A percentile compares a stretch with the other conserved stretches of the same genome.
Conservation (phyloP, 2,888 invertebrate genomes). For the Diadegma fenestrale region DNA sequence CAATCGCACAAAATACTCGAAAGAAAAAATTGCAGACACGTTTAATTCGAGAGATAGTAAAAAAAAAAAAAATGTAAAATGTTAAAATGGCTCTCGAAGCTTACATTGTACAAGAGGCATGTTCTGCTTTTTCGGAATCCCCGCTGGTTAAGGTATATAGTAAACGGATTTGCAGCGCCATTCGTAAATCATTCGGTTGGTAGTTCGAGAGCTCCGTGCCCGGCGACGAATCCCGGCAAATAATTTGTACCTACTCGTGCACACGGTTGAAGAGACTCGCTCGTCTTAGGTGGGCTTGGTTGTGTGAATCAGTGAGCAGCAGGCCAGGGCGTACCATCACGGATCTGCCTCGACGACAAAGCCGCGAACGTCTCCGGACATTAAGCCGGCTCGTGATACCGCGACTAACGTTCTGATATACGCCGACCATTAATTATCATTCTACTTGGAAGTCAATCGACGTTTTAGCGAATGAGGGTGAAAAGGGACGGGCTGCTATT, state of each 20-base stretch:
- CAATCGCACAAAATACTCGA: background rate
- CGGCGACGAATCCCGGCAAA: slow-evolving; percentile 53
- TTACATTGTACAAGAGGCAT: background rate
- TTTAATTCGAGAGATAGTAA: background rate
- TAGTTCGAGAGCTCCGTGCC: slow-evolving; percentile 38
- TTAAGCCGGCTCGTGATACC: slow-evolving; percentile 53
- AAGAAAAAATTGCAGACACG: background rate
- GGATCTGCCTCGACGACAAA: slow-evolving; percentile 43
- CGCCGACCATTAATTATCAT: slow-evolving; percentile 61
- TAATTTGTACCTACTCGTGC: slow-evolving; percentile 63
- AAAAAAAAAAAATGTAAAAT: background rate
- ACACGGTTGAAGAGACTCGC: slow-evolving; percentile 22
- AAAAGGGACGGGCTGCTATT: slow-evolving; percentile 7
- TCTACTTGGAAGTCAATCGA: slow-evolving; percentile 50
- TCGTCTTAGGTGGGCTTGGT: slow-evolving; percentile 25
- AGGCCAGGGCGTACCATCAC: slow-evolving; percentile 35
- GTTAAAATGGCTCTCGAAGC: background rate
- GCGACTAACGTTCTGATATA: slow-evolving; percentile 36
- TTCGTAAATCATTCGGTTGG: slow-evolving; percentile 62
- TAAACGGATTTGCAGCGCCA: slow-evolving; percentile 42
- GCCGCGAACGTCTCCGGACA: slow-evolving; percentile 50
- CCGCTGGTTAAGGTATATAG: slow-evolving; percentile 25
- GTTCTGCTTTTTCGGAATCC: slow-evolving; percentile 43
- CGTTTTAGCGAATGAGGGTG: slow-evolving; percentile 29
- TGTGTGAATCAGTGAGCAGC: slow-evolving; percentile 20